Evolutionary conservation across 2,888 invertebrate species (phyloP), one percentile per base, ranked within the genome.

Genomic region (Brachypterus glaber): DNA sequence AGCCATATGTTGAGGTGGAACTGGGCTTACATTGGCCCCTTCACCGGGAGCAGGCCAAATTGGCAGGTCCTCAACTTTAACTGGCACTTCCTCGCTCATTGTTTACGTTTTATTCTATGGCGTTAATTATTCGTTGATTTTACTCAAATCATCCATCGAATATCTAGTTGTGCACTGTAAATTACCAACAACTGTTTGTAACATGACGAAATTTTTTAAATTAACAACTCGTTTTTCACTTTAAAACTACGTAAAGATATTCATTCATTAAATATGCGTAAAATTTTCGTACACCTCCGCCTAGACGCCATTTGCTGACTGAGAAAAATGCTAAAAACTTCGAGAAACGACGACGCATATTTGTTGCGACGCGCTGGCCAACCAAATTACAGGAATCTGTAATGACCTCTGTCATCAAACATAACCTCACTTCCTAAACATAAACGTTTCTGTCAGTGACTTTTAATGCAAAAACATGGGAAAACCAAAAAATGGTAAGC

Each of bases 261-360:
- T 64, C 63, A 66, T 62, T 66, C 65, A 66, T 62, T 48, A 55
- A 51, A 48, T 56, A 51, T 57, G 57, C 52, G 56, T 54, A 59
- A 62, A 59, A 59, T 53, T 55, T 54, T 57, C 54, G 63, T 63
- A 62, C 61, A 63, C 59, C 54, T 56, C 61, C 59, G 56, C 64
- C 55, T 57, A 52, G 65, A 64, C 65, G 65, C 65, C 65, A 66
- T 66, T 66, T 64, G 61, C 63, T 64, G 58, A 66, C 65, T 66
- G 64, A 65, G 56, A 52, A 59, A 57, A 61, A 58, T 49, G 52
- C 51, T 45, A 50, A 54, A 53, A 55, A 50, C 52, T 53, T 54
- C 48, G 45, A 45, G 45, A 36, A 45, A 39, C 17, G 33, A 40
- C 44, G 48, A 44, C 51, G 46, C 39, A 30, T 29, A 39, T 35